Evolutionary conservation across 2,888 invertebrate genomes (phyloP).

Genomic region (Nemotelus pantherinus): DNA sequence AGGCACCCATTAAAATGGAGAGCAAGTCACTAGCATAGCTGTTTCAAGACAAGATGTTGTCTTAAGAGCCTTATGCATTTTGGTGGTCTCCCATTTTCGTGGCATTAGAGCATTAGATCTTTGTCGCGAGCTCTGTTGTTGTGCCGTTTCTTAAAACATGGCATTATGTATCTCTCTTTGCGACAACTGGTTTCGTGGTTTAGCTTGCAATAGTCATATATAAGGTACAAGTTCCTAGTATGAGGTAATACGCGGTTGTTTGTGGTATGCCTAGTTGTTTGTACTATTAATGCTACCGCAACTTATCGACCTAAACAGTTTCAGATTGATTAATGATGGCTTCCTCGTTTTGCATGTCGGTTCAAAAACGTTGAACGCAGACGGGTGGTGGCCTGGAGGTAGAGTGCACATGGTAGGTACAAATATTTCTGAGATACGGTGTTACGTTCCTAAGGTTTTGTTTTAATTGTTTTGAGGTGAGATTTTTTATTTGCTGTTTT

Average conservation of each 20-base stretch:
- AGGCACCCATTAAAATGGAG: no score
- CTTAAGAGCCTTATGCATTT: no score
- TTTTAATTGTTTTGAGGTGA: neutral
- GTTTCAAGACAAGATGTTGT: no score
- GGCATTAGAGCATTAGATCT: slow-evolving; percentile 17
- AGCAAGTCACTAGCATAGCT: no score
- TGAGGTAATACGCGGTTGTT: slow-evolving; percentile 34
- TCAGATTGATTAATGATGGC: slow-evolving; percentile 39
- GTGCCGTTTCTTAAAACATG: no score
- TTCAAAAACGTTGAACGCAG: neutral
- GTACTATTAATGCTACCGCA: neutral
- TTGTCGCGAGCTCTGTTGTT: neutral
- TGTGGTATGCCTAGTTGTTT: neutral
- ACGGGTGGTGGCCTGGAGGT: neutral
- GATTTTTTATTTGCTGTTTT: no score
- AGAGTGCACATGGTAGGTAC: no score
- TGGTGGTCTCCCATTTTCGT: slow-evolving; percentile 15
- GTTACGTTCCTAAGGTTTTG: no score
- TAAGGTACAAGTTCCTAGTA: slow-evolving; percentile 39
- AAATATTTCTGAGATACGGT: no score
- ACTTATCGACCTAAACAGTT: slow-evolving; percentile 10
- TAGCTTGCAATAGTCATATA: slow-evolving; percentile 5
- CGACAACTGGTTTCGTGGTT: neutral
- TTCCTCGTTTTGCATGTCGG: slow-evolving; percentile 27
- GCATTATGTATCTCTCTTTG: no score